Conservation (phyloP, 2,113 vertebrate species). For the Saccopteryx bilineata region DNA sequence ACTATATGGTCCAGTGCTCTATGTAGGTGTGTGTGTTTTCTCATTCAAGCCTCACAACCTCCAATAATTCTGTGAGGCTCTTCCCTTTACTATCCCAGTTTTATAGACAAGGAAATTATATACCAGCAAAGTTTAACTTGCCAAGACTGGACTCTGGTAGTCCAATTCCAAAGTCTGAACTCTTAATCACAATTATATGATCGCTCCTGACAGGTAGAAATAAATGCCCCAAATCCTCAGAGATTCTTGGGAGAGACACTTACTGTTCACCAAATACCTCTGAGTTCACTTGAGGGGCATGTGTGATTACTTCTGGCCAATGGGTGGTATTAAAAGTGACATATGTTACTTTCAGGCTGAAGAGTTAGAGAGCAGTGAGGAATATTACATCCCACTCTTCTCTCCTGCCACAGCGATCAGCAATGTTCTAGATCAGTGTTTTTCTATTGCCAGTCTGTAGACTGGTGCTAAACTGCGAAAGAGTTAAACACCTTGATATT, state of each 20-base stretch:
- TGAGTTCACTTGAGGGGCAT: background rate
- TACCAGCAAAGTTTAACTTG: background rate
- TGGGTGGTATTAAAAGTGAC: background rate
- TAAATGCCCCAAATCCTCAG: background rate
- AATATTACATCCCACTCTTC: background rate
- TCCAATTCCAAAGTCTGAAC: background rate
- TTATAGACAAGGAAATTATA: background rate
- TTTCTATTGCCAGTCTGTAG: too few relatives aligned
- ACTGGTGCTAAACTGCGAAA: too few relatives aligned
- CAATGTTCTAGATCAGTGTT: background rate
- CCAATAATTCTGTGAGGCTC: background rate
- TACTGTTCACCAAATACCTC: background rate
- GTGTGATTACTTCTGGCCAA: background rate
- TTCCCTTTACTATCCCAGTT: background rate
- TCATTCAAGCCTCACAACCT: background rate
- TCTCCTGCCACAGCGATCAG: background rate
- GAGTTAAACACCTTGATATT: too few relatives aligned
- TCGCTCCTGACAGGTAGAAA: background rate
- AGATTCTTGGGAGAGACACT: background rate
- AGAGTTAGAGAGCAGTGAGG: background rate
- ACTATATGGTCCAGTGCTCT: background rate
- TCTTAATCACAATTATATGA: background rate
- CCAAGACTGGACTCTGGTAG: background rate
- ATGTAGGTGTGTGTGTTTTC: background rate
- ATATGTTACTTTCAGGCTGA: background rate